Percentiles rank a stretch among this genome's conserved stretches.
These are phyloP conservation scores for Perca fluviatilis DNA, from an alignment of 2,113 vertebrate species.

Conservation along the genomic window DNA sequence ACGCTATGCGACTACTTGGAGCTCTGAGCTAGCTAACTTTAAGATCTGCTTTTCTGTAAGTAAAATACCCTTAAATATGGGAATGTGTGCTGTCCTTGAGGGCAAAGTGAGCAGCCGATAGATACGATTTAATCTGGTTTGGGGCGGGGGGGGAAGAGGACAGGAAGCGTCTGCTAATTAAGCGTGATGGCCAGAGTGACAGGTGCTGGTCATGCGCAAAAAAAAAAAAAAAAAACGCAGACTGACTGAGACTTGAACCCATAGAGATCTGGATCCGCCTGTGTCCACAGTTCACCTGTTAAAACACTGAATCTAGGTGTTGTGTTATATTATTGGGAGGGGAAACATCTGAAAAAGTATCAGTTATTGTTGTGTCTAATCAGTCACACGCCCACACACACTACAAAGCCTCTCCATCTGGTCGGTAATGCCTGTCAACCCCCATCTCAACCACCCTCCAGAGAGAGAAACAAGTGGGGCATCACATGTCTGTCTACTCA, in stretches of 20 bases:
- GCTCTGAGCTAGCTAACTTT: background rate
- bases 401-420: slow-evolving; percentile 77
- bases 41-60: background rate
- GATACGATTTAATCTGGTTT: slow-evolving; percentile 68
- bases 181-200: slow-evolving; percentile 59
- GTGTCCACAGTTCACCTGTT: background rate
- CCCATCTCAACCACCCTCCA: slow-evolving; percentile 49
- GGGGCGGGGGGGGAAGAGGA: slow-evolving; percentile 62
- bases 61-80: background rate
- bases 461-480: slow-evolving; percentile 75
- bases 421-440: slow-evolving; percentile 62
- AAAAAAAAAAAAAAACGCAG: slow-evolving; percentile 19
- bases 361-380: slow-evolving; percentile 38
- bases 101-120: slow-evolving; percentile 46
- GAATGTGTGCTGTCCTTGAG: slow-evolving; percentile 39
- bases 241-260: slow-evolving; percentile 22
- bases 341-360: background rate
- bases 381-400: slow-evolving; percentile 50
- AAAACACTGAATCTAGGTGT: background rate
- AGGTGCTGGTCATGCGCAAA: slow-evolving; percentile 48
- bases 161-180: slow-evolving; percentile 80
- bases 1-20: background rate
- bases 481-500: slow-evolving; percentile 83
- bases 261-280: background rate
- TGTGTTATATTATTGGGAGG: background rate